Conservation (phyloP, 2,888 invertebrate species). For the Alsophila aescularia region DNA sequence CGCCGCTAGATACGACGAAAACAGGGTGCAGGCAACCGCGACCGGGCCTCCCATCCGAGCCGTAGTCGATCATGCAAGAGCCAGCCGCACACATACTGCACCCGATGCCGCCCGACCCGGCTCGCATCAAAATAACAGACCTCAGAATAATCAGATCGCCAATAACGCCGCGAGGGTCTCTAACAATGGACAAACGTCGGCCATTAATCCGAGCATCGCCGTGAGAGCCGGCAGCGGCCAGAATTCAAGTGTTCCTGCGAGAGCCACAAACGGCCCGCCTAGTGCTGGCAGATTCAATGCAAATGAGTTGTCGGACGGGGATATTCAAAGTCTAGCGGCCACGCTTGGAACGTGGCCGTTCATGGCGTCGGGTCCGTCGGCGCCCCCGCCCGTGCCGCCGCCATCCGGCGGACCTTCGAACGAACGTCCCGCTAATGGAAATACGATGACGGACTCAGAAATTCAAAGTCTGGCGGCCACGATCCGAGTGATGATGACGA, state of each 20-base stretch:
- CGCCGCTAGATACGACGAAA: not conserved
- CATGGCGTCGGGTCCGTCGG: slow-evolving; percentile 8
- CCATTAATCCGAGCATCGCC: not conserved
- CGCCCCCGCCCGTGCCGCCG: slow-evolving; percentile 33
- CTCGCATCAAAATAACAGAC: not conserved
- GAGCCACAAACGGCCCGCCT: not conserved
- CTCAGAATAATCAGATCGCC: not conserved
- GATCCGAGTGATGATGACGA: not conserved
- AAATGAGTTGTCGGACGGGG: not conserved
- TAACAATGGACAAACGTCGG: not conserved
- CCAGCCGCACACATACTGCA: not conserved
- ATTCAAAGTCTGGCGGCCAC: too few relatives aligned
- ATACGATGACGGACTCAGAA: slow-evolving; percentile 11
- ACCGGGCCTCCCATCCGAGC: slow-evolving; percentile 5
- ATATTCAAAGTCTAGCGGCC: too few relatives aligned
- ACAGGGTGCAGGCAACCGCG: not conserved
- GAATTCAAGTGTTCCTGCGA: not conserved
- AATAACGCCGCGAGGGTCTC: not conserved
- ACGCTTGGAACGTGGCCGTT: not conserved
- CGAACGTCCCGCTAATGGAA: slow-evolving; percentile 40
- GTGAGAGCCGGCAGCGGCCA: not conserved
- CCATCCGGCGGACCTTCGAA: slow-evolving; percentile 36
- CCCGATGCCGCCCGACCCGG: not conserved
- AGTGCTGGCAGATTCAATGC: not conserved
- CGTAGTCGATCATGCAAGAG: not conserved